A percentile compares a stretch with the other conserved stretches of the same genome.
Conservation (phyloP, 2,113 vertebrate species). For the Taurulus bubalis region DNA sequence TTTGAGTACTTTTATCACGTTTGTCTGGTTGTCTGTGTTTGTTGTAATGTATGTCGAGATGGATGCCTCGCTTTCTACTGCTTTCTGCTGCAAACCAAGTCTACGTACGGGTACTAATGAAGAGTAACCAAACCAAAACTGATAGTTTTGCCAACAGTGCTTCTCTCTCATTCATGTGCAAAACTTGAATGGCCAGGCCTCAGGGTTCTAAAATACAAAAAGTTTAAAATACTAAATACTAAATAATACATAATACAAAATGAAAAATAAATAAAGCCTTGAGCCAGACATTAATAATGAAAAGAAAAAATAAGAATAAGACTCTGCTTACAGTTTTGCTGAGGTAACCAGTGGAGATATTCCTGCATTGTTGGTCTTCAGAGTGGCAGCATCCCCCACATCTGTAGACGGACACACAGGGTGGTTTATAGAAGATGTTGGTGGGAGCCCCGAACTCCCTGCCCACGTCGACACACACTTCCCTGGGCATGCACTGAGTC, state of each 20-base stretch:
- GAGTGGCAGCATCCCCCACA: conserved; percentile 99
- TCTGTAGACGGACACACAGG: conserved; percentile 99
- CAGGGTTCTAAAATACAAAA: neutral
- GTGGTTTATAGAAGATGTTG: conserved; percentile 99
- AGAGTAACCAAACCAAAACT: too few relatives aligned
- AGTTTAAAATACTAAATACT: too few relatives aligned
- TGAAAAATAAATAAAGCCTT: neutral
- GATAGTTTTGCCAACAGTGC: neutral
- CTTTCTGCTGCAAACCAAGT: too few relatives aligned
- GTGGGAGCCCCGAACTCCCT: conserved; percentile 97
- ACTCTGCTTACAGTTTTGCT: conserved; percentile 93
- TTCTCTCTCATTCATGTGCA: neutral
- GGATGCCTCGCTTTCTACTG: too few relatives aligned
- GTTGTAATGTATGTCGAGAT: too few relatives aligned
- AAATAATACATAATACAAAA: too few relatives aligned
- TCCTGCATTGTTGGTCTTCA: conserved; percentile 95
- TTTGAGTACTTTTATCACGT: too few relatives aligned
- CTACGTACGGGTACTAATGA: too few relatives aligned
- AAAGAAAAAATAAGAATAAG: too few relatives aligned
- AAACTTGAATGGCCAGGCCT: neutral
- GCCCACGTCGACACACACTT: conserved; percentile 99
- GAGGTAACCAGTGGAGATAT: conserved; percentile 94
- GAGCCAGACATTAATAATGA: neutral
- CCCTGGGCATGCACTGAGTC: conserved; percentile 96
- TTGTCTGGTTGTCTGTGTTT: too few relatives aligned